Evolutionary conservation across 2,888 invertebrate species (phyloP), one percentile per base, ranked within the genome.

Genomic region (Cynaeus angustus): DNA sequence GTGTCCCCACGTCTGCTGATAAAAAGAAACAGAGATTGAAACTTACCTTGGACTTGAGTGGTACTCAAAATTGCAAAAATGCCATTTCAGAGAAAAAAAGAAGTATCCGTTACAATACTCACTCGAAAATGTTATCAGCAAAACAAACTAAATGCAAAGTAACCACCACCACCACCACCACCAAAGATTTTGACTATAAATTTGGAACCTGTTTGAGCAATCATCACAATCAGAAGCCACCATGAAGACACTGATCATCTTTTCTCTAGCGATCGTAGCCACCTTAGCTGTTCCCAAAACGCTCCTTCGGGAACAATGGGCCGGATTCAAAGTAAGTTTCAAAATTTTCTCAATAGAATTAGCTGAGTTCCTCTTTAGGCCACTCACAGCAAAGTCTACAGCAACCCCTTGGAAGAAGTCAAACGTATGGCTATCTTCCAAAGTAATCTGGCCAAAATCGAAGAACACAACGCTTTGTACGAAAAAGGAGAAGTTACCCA

Each of bases 401-500:
- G 86, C 0, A 90, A 86, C 76, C 89, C 90, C 0, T 85, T 89
- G 0, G 94, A 94, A 80, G 94, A 95, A 78, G 88, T 87, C 75
- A 93, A 92, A 85, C 90, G 94, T 50, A 88, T 92, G 88, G 94
- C 94, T 85, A 92, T 95, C 77, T 95, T 90, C 83, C 89, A 93
- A 81, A 94, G 94, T 82, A 95, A 95, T 85, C 91, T 90, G 81
- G 90, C 91, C 79, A 90, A 89, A 82, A 91, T 95, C 79, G 92
- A 92, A 26, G 89, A 90, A 79, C 95, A 95, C 84, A 95, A 95
- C 12, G 48, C 37, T 1, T 10, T 38, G 38, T 93, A 84, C 84
- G 88, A 89, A 75, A 81, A 85, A 77, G 93, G 92, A 0, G 83
- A 86, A 70, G 88, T 89, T 45, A 80, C 88, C 7, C 95, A 85